A percentile compares a stretch with the other conserved stretches of the same genome.
Conservation (phyloP, 2,113 vertebrate species). For the Labeo rohita region DNA sequence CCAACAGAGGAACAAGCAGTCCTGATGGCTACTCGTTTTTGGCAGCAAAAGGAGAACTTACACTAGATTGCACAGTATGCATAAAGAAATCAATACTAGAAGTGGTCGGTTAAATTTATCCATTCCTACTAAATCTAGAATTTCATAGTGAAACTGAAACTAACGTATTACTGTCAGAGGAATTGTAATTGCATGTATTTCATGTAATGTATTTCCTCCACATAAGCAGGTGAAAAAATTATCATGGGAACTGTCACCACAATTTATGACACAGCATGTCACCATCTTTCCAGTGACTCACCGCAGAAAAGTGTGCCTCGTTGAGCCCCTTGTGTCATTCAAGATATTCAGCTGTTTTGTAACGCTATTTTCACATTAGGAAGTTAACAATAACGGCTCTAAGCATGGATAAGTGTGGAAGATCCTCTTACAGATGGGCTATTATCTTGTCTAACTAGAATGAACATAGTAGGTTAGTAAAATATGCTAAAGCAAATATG, state of each 20-base stretch:
- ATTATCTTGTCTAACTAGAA: neutral
- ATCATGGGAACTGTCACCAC: constrained; percentile 8
- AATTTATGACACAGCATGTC: constrained; percentile 22
- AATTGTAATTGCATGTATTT: neutral
- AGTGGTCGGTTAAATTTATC: constrained; percentile 23
- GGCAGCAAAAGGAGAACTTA: constrained; percentile 2
- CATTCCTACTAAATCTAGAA: neutral
- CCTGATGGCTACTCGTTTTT: neutral
- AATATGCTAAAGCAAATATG: neutral
- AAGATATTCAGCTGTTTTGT: constrained; percentile 19
- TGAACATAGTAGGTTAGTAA: neutral
- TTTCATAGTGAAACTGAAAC: neutral
- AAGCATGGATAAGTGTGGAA: neutral
- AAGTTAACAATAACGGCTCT: neutral
- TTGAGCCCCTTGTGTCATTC: neutral
- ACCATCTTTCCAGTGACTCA: constrained; percentile 13
- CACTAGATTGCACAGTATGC: constrained; percentile 2
- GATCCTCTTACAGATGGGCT: neutral
- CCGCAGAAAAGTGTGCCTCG: neutral
- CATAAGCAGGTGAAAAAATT: neutral
- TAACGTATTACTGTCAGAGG: neutral
- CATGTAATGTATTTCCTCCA: neutral
- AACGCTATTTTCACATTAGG: neutral
- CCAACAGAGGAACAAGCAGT: neutral
- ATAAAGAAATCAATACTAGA: constrained; percentile 33